phyloP scores from a whole-genome alignment of 2,113 vertebrate genomes.

The Ctenodactylus gundi region DNA sequence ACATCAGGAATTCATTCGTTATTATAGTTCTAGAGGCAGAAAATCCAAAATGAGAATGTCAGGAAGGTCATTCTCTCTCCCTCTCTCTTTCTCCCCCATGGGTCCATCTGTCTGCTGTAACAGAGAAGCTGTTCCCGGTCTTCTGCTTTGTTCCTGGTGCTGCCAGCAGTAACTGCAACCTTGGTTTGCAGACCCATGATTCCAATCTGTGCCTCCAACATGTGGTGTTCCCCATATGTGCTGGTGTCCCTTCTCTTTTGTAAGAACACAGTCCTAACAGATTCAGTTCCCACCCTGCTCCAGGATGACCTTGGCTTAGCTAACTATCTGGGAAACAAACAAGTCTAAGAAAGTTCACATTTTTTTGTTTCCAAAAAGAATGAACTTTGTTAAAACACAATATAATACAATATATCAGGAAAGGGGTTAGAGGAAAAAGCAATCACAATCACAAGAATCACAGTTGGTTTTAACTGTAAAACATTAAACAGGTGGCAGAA shows the following conservation, averaged over 20 bases:
- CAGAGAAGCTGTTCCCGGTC: background rate
- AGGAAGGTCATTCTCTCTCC: background rate
- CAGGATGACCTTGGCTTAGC: background rate
- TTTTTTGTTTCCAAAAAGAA: background rate
- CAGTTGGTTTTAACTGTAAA: background rate
- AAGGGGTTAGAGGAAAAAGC: background rate
- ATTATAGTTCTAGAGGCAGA: background rate
- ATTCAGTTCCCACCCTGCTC: background rate
- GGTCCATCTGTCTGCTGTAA: too few species aligned
- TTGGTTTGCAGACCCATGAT: too few species aligned
- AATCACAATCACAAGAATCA: background rate
- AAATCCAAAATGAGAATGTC: background rate
- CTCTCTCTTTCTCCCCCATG: background rate
- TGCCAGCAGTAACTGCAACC: background rate
- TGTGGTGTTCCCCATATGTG: background rate
- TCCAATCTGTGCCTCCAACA: background rate
- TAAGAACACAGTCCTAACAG: background rate
- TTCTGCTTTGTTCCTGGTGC: background rate
- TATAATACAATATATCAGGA: background rate
- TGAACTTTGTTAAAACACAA: background rate
- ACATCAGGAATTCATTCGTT: background rate
- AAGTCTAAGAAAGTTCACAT: background rate
- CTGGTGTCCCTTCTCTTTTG: background rate
- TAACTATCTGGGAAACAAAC: background rate
- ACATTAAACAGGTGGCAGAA: background rate